Conservation (phyloP, 1,140 invertebrate species). For the Oscheius sp. region DNA sequence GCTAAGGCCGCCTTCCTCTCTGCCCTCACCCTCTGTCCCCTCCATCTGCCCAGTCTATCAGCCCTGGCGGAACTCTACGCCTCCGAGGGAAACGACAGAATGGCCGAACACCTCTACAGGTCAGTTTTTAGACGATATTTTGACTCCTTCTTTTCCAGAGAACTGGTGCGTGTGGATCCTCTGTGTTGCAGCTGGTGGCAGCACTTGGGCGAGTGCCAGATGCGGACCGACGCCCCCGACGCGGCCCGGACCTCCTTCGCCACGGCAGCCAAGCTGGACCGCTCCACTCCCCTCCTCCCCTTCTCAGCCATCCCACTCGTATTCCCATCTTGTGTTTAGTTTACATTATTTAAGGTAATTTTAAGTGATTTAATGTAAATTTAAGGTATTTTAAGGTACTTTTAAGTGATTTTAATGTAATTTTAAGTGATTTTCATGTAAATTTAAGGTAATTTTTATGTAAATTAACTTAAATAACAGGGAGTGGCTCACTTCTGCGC, state of each 20-base stretch:
- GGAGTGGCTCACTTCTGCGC: no score
- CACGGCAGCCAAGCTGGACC: slow-evolving; percentile 46
- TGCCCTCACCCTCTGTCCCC: slow-evolving; percentile 49
- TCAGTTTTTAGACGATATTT: slow-evolving; percentile 2
- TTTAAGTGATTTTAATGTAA: no score
- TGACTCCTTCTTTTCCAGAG: slow-evolving; percentile 44
- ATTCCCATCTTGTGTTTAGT: slow-evolving; percentile 37
- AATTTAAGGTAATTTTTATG: no score
- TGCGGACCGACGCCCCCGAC: slow-evolving; percentile 34
- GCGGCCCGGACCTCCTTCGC: slow-evolving; percentile 52
- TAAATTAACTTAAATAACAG: no score
- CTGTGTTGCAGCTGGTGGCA: slow-evolving; percentile 50
- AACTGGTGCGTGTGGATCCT: slow-evolving; percentile 51
- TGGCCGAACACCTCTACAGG: slow-evolving; percentile 59
- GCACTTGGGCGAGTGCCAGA: slow-evolving; percentile 46
- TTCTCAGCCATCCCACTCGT: slow-evolving; percentile 55
- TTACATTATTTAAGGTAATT: slow-evolving; percentile 7
- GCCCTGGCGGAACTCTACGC: slow-evolving; percentile 47
- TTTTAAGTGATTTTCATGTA: no score
- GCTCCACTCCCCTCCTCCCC: slow-evolving; percentile 54
- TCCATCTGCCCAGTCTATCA: slow-evolving; percentile 47
- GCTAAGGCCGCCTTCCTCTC: slow-evolving; percentile 52
- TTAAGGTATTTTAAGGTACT: no score
- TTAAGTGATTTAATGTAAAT: background rate
- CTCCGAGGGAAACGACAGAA: slow-evolving; percentile 48